Conservation (phyloP, 2,113 vertebrate species). For the Apteryx owenii region DNA sequence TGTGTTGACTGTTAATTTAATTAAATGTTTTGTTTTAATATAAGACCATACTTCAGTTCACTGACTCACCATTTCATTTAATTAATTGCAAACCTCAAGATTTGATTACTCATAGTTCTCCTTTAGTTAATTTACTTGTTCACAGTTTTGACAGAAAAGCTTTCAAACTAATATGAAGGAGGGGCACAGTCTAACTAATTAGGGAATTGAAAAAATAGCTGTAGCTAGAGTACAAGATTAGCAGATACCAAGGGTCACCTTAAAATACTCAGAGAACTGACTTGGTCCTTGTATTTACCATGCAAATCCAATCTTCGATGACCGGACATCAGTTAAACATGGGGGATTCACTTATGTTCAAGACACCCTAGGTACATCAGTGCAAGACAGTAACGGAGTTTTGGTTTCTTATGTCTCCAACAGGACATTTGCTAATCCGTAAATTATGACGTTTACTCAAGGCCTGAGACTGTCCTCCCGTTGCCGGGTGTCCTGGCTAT, state of each 20-base stretch:
- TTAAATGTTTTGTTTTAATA: constrained; percentile 76
- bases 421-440: not conserved
- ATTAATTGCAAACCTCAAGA: constrained; percentile 74
- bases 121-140: constrained; percentile 76
- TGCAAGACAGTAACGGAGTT: not conserved
- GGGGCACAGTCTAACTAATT: constrained; percentile 36
- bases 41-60: constrained; percentile 62
- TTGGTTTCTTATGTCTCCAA: not conserved
- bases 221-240: not conserved
- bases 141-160: constrained; percentile 71
- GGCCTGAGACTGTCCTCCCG: not conserved
- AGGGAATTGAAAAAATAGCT: constrained; percentile 16
- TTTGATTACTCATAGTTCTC: constrained; percentile 71
- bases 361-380: not conserved
- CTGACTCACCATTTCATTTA: constrained; percentile 71
- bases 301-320: not conserved
- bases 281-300: not conserved
- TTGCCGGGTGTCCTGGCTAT: not conserved
- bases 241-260: constrained; percentile 20
- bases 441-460: not conserved
- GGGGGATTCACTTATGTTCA: not conserved
- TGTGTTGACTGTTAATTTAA: constrained; percentile 75
- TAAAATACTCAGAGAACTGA: not conserved
- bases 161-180: constrained; percentile 70
- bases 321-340: not conserved